These are phyloP conservation scores for Poeciliopsis paucimaculata DNA, from an alignment of 2,797 vertebrate genomes.

Conservation along the genomic window DNA sequence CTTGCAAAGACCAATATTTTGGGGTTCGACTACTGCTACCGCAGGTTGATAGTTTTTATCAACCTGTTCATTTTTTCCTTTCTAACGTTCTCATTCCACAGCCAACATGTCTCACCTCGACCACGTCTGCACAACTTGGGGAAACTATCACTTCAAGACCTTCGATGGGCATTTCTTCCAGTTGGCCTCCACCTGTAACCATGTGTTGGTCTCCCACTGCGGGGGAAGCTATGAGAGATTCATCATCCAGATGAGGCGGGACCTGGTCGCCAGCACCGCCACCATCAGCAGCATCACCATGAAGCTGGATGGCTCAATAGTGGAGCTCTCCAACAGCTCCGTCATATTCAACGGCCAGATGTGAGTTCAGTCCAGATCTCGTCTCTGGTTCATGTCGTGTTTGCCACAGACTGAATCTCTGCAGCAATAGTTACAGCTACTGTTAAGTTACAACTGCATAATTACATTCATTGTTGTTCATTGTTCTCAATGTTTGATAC, in stretches of 20 bases:
- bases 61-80: no score
- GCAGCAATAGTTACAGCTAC: background rate
- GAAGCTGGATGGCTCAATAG: slow-evolving; percentile 73
- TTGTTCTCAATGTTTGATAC: background rate
- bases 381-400: background rate
- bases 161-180: slow-evolving; percentile 79
- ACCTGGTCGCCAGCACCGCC: slow-evolving; percentile 28
- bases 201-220: slow-evolving; percentile 71
- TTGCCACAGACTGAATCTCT: background rate
- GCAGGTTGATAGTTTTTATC: background rate
- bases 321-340: slow-evolving; percentile 69
- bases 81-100: slow-evolving; percentile 16
- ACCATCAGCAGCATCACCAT: slow-evolving; percentile 73
- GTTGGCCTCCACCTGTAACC: slow-evolving; percentile 76
- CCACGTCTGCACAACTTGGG: slow-evolving; percentile 82
- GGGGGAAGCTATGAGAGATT: slow-evolving; percentile 65
- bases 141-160: slow-evolving; percentile 78
- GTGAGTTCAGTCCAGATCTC: slow-evolving; percentile 72
- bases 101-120: slow-evolving; percentile 64
- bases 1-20: background rate
- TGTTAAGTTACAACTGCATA: background rate
- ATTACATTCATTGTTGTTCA: background rate
- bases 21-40: accelerated
- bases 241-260: slow-evolving; percentile 77
- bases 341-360: slow-evolving; percentile 69